Percentiles rank a stretch among this genome's conserved stretches.
Conservation (phyloP, 1,140 invertebrate genomes). For the Tenebrio molitor region DNA sequence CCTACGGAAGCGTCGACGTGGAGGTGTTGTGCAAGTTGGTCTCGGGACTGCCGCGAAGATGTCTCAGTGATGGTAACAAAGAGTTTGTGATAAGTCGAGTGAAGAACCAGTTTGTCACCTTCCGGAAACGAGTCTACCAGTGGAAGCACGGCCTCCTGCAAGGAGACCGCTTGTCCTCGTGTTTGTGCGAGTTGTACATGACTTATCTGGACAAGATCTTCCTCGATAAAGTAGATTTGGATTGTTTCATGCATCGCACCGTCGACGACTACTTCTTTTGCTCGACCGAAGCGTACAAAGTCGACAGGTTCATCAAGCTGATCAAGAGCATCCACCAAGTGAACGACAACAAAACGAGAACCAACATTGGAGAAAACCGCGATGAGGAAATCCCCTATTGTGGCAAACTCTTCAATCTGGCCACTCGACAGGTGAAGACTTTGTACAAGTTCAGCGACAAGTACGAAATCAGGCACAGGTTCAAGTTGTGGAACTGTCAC, state of each 20-base stretch:
- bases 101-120: slow-evolving; percentile 41
- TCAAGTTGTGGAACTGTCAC: slow-evolving; percentile 46
- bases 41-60: neutral
- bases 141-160: slow-evolving; percentile 49
- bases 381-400: slow-evolving; percentile 14
- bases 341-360: slow-evolving; percentile 32
- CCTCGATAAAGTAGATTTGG: neutral
- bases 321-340: neutral
- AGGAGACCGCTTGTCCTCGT: slow-evolving; percentile 43
- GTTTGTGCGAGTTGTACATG: slow-evolving; percentile 48
- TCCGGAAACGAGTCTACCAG: slow-evolving; percentile 23
- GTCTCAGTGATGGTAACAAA: neutral
- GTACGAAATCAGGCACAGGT: slow-evolving; percentile 39
- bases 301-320: neutral
- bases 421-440: slow-evolving; percentile 32
- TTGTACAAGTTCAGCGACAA: neutral
- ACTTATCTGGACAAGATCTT: slow-evolving; percentile 32
- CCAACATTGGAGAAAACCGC: neutral
- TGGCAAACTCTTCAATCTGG: slow-evolving; percentile 43
- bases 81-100: slow-evolving; percentile 33
- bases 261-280: slow-evolving; percentile 50
- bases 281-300: neutral
- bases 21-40: neutral
- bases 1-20: slow-evolving; percentile 44
- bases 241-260: slow-evolving; percentile 27